phyloP scores from a whole-genome alignment of 2,888 invertebrate genomes.

The Ichneumoninae sp. region DNA sequence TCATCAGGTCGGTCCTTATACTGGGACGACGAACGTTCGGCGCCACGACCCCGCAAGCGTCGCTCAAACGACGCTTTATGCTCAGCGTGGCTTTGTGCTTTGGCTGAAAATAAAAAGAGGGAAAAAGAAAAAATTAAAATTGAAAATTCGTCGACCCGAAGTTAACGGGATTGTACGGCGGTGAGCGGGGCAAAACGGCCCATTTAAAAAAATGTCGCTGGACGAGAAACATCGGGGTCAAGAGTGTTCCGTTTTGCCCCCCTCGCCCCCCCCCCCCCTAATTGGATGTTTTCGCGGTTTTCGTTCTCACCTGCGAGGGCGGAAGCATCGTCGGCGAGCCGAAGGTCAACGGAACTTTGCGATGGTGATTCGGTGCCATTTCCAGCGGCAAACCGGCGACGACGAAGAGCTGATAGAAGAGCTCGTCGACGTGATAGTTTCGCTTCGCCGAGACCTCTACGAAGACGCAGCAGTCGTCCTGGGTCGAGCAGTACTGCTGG shows the following conservation, averaged over 20 bases:
- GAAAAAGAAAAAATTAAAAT: background rate
- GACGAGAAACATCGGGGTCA: background rate
- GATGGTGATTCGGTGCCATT: slow-evolving; percentile 95
- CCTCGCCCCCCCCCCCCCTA: background rate
- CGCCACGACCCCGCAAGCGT: slow-evolving; percentile 95
- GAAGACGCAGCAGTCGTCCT: slow-evolving; percentile 91
- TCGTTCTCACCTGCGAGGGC: slow-evolving; percentile 84
- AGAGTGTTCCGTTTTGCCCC: background rate
- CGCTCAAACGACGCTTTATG: slow-evolving; percentile 92
- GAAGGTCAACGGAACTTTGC: slow-evolving; percentile 89
- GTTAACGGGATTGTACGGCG: slow-evolving; percentile 2
- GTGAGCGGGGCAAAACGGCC: background rate
- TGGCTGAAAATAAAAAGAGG: slow-evolving; percentile 72
- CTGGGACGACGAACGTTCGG: slow-evolving; percentile 94
- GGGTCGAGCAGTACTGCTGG: slow-evolving; percentile 90
- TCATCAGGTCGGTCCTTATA: slow-evolving; percentile 94
- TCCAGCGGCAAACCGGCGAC: slow-evolving; percentile 93
- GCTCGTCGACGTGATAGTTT: slow-evolving; percentile 92
- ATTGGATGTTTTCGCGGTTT: slow-evolving; percentile 36
- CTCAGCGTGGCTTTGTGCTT: slow-evolving; percentile 88
- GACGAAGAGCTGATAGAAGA: slow-evolving; percentile 93
- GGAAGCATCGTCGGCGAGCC: slow-evolving; percentile 92
- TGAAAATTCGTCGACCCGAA: background rate
- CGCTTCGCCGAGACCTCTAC: slow-evolving; percentile 94
- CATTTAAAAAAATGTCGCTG: background rate